Base-by-base conservation (phyloP, 2,888 invertebrate genomes). In the Brachylomia viminalis region DNA sequence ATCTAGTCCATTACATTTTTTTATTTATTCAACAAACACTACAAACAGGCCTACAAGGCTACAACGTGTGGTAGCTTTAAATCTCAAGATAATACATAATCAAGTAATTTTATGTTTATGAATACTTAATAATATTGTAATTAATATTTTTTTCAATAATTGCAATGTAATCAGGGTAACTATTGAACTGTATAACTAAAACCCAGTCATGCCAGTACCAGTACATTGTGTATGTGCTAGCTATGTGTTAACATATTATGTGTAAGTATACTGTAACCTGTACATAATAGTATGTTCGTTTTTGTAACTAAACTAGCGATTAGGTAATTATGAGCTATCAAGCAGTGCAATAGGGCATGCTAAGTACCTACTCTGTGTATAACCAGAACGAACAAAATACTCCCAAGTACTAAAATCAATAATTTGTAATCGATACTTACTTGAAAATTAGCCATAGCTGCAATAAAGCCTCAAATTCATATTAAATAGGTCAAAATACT, bases 171-270 rank as follows among this genome's bases (percentile, higher is more conserved):
- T 38, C 30, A 69, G 47, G 38, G 20, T 30, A 76, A n/a, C 52
- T 59, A 64, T n/a, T 72, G 71, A 71, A 78, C 58, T 64, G 38
- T 52, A 47, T n/a, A 67, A 67, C 33, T 64, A 70, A 56, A 49
- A 73, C 33, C 52, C 61, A 67, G 73, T 67, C 69, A 33, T 45
- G 54, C 42, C 13, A 69, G 38, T 54, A 42, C 47, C 1, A 78
- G 56, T 65, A 17, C 15, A 42, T 78, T 52, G 52, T 62, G 52
- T 79, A 66, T 30, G 54, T 68, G n/a, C 33, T 33, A 56, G 52
- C 67, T 68, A 47, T 82, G 77, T 69, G 69, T 66, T 81, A 78
- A 72, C 61, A 52, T 71, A 82, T 61, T 61, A 52, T 72, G 79
- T 67, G 59, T 71, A 33, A 45, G 30, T 77, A 52, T 23, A 47